phyloP scores from a whole-genome alignment of 2,113 vertebrate genomes.

The Gulo gulo region DNA sequence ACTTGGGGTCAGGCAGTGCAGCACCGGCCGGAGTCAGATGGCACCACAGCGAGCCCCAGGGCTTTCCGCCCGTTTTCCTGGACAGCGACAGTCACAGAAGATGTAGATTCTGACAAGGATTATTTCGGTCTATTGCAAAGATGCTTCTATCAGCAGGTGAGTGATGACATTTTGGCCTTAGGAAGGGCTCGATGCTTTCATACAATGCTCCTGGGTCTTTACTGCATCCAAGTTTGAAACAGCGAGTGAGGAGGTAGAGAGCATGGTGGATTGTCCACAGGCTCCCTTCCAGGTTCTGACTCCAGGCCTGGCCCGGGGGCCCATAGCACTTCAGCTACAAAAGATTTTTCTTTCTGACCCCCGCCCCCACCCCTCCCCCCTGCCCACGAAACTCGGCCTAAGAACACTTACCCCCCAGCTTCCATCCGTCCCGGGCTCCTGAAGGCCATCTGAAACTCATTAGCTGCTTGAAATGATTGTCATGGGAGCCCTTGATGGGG shows the following conservation, averaged over 20 bases:
- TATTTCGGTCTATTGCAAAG: not conserved
- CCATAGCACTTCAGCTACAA: constrained; percentile 39
- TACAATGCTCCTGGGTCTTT: not conserved
- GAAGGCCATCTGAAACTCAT: constrained; percentile 91
- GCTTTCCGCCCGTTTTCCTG: not conserved
- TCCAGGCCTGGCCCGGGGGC: not conserved
- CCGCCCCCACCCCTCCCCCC: not conserved
- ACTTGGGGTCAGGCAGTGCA: too few species aligned
- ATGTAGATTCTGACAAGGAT: not conserved
- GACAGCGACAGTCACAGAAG: not conserved
- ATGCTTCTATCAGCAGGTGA: constrained; percentile 42
- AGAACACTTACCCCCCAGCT: constrained; percentile 33
- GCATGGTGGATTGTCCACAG: not conserved
- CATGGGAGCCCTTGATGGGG: constrained; percentile 90
- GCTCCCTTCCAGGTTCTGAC: not conserved
- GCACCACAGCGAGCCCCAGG: not conserved
- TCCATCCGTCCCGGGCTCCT: constrained; percentile 56
- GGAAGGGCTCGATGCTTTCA: not conserved
- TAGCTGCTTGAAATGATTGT: constrained; percentile 89
- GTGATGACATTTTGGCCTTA: not conserved
- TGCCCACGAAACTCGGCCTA: constrained; percentile 4
- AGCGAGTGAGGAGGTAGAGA: not conserved
- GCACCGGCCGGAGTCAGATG: not conserved
- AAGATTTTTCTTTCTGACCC: constrained; percentile 51
- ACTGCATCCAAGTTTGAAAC: not conserved